Evolutionary conservation across 1,140 invertebrate species (phyloP).

Genomic region (Sarcophaga bullata): DNA sequence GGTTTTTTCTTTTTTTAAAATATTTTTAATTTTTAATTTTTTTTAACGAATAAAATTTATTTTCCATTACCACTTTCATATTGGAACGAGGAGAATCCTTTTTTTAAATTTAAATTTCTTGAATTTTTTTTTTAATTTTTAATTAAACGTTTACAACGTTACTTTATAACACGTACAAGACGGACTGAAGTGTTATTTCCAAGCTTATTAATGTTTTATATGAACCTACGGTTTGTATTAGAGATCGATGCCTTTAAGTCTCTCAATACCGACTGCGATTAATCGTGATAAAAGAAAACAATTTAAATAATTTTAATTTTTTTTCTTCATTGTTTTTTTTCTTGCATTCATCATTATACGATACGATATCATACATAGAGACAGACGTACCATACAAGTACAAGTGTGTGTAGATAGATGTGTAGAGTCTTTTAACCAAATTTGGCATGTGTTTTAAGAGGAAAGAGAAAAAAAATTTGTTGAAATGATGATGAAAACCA

Average conservation of each 20-base stretch:
- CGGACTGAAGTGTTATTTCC: background rate
- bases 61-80: background rate
- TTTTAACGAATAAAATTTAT: too few relatives aligned
- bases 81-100: background rate
- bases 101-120: background rate
- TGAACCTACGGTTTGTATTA: background rate
- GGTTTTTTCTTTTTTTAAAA: too few relatives aligned
- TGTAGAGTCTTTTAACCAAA: background rate
- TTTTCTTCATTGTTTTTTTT: background rate
- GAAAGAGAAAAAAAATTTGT: background rate
- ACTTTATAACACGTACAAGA: background rate
- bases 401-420: too few relatives aligned
- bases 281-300: slow-evolving; percentile 15
- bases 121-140: background rate
- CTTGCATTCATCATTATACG: too few relatives aligned
- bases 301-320: slow-evolving; percentile 12
- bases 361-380: too few relatives aligned
- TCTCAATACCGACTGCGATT: slow-evolving; percentile 14
- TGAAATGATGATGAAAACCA: slow-evolving; percentile 5
- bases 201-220: background rate
- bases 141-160: background rate
- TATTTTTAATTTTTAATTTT: too few relatives aligned
- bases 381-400: too few relatives aligned
- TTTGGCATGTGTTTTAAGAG: background rate
- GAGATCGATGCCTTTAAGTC: slow-evolving; percentile 3